Evolutionary conservation across 2,113 vertebrate genomes (phyloP), one percentile per base, ranked within the genome.

Genomic region (Rhegmatorhina hoffmannsi): DNA sequence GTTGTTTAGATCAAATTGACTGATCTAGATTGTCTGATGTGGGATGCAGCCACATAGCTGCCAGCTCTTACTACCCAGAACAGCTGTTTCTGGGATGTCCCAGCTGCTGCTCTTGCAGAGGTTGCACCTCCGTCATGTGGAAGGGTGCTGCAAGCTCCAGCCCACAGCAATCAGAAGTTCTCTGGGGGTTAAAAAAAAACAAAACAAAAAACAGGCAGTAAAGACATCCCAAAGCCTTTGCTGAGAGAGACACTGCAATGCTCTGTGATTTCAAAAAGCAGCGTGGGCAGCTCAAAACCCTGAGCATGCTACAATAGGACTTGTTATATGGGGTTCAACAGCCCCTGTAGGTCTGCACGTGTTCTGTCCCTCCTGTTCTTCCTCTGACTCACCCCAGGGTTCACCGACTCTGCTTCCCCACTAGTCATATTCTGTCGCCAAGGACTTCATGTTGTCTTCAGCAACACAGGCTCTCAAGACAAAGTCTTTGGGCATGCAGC

Each of bases 301-400:
- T 26, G 29, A 63, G 56, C 2, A 1, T 2, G 46, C 46, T 2
- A 6, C 33, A 21, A 4, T 8, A 46, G 14, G 17, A 19, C 23
- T 78, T 58, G 59, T 36, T 72, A 52, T 28, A 9, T 55, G 38
- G 20, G 23, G 31, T 53, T 43, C 46, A 62, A 33, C 19, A 67
- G 44, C 38, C 12, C n/a, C 3, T 2, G 29, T 4, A 10, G 74
- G 38, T 43, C 52, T 68, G 34, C 64, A 59, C 4, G n/a, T 59
- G 23, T 59, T 59, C 47, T 40, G 67, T 33, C 28, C 31, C 36
- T 77, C 36, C 46, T 56, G 44, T 33, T 34, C 33, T 43, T 38
- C 40, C 80, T 31, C 76, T 79, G 62, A 25, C 33, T 76, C 44
- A 18, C 13, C 29, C 31, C 49, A 36, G n/a, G 28, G 15, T 9